A percentile compares a stretch with the other conserved stretches of the same genome.
Conservation (phyloP, 2,888 invertebrate species). For the Zhengitettix transpicula region DNA sequence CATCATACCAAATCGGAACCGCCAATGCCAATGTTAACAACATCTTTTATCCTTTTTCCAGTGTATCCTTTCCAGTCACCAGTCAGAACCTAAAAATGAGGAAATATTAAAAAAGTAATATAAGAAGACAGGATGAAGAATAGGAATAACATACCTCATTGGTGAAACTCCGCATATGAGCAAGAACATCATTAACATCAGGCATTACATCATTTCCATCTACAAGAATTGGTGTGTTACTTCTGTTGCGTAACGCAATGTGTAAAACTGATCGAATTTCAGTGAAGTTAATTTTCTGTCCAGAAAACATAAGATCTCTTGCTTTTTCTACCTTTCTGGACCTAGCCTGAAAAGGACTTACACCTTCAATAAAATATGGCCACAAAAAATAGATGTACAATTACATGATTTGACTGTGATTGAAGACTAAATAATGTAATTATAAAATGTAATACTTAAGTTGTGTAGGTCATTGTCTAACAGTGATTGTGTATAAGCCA, state of each 20-base stretch:
- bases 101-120: slow-evolving; percentile 2
- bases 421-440: no score
- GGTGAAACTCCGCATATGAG: slow-evolving; percentile 90
- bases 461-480: no score
- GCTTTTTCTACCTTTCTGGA: slow-evolving; percentile 69
- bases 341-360: slow-evolving; percentile 31
- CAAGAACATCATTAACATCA: slow-evolving; percentile 76
- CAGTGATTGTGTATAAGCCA: no score
- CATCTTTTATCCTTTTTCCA: slow-evolving; percentile 88
- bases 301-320: slow-evolving; percentile 79
- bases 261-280: slow-evolving; percentile 93
- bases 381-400: background rate
- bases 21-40: slow-evolving; percentile 98
- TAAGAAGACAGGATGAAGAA: background rate
- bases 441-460: no score
- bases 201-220: slow-evolving; percentile 84
- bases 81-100: slow-evolving; percentile 25
- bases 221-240: slow-evolving; percentile 60
- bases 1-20: slow-evolving; percentile 76
- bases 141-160: slow-evolving; percentile 36
- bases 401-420: no score
- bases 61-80: slow-evolving; percentile 58
- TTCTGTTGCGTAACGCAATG: slow-evolving; percentile 77
- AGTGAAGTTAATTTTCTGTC: slow-evolving; percentile 94
- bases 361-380: background rate